Base-by-base conservation (phyloP, 1,140 invertebrate species). In the Stenopsyche tienmushanensis region DNA sequence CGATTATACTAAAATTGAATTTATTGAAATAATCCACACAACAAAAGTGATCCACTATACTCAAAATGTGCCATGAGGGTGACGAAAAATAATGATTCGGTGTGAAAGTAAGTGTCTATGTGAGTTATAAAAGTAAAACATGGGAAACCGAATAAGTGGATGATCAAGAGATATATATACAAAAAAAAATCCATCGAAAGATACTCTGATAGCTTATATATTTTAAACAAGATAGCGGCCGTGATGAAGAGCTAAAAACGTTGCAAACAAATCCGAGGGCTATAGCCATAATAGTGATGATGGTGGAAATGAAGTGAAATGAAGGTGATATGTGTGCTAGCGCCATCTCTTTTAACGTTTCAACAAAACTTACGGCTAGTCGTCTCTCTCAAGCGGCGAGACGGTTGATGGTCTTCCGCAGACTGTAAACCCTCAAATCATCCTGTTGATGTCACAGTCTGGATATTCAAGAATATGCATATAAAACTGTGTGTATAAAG, bases 401-500 rank as follows among this genome's bases (percentile, higher is more conserved):
- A 23, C 54, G 54, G 34, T 15, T n/a, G 54, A 21, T 24, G 21
- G 41, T 20, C 3, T 34, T 41, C 20, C 42, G 42, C 42, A 17
- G n/a, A 24, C 57, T 47, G 23, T 34, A 1, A 20, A 44, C 39
- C 34, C 39, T 57, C 54, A 44, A 57, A 41, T 23, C n/a, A 20
- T 60, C 57, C 42, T 21, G 44, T 47, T 15, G 57, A 25, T 47
- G 57, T 60, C 57, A 60, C 57, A 60, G 42, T 60, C 57, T 60
- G 57, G 25, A 60, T 44, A 26, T 21, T 44, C 15, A 60, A 60
- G 57, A 60, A 60, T 23, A 60, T 47, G 18, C 2, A 23, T 39
- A 20, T 55, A 26, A 53, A 9, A 25, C 20, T 26, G 17, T 26
- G 21, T n/a, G 24, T 20, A 49, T 39, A 13, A 39, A 8, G 29